phyloP scores from a whole-genome alignment of 2,113 vertebrate species.

The Opisthocomus hoazin region DNA sequence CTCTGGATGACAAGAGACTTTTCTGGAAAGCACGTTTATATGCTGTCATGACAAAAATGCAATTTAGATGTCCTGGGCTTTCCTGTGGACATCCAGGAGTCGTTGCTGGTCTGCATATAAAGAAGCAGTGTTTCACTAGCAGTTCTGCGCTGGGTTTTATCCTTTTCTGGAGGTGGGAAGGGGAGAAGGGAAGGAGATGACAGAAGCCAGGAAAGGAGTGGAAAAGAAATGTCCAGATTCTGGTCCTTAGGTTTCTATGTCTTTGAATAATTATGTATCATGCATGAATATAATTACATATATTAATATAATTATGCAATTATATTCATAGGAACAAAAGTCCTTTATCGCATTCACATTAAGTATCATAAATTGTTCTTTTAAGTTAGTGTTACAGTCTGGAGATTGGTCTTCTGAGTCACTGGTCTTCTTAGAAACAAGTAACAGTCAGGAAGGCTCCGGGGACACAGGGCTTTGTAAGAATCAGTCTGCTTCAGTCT shows the following conservation, averaged over 20 bases:
- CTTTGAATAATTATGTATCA: not conserved
- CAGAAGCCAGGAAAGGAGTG: not conserved
- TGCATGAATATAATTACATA: not conserved
- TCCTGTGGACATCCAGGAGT: not conserved
- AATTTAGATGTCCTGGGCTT: not conserved
- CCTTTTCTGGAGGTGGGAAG: not conserved
- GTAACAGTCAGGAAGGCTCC: not conserved
- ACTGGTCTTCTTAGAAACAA: not conserved
- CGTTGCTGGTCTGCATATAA: not conserved
- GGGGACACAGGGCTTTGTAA: not conserved
- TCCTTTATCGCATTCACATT: not conserved
- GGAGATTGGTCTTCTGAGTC: not conserved
- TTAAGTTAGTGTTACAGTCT: not conserved
- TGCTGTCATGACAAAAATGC: not conserved
- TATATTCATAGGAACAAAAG: not conserved
- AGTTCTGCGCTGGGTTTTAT: not conserved
- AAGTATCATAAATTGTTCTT: not conserved
- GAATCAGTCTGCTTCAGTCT: not conserved
- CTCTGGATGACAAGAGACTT: not conserved
- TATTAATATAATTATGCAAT: not conserved
- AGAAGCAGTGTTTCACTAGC: not conserved
- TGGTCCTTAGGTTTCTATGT: not conserved
- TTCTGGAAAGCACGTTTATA: not conserved
- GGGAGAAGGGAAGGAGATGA: not conserved
- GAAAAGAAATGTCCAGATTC: not conserved